phyloP scores from a whole-genome alignment of 30 jellyfish, hydroid and myxozoan genomes.

The Chrysaora quinquecirrha region DNA sequence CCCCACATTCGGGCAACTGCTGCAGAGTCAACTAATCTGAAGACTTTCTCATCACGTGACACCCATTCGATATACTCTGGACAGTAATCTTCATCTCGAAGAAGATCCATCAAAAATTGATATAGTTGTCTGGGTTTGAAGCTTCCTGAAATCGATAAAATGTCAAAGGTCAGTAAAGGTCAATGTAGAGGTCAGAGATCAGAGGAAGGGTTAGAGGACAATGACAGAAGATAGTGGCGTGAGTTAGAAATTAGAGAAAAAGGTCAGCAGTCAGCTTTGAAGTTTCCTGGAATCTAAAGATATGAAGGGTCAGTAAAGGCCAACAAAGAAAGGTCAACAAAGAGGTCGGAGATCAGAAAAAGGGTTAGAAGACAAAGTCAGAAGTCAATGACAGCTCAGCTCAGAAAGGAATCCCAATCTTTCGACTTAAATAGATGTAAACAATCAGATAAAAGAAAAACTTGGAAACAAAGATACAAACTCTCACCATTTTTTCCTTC shows the following conservation, averaged over 20 bases:
- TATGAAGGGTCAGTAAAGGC: too few species aligned
- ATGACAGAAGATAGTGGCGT: too few species aligned
- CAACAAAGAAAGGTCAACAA: too few species aligned
- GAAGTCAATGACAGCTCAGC: too few species aligned
- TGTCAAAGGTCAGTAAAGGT: background rate
- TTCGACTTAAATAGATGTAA: too few species aligned
- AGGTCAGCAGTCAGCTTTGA: too few species aligned
- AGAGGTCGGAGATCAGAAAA: too few species aligned
- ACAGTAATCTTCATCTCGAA: conserved; percentile 58
- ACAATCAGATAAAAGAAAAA: too few species aligned
- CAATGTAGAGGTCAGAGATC: background rate
- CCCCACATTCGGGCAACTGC: conserved; percentile 94
- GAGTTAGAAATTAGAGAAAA: too few species aligned
- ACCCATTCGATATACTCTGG: conserved; percentile 85
- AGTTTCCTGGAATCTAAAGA: too few species aligned
- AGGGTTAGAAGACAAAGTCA: too few species aligned
- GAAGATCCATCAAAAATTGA: conserved; percentile 78
- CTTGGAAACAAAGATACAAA: background rate
- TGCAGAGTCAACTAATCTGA: conserved; percentile 86
- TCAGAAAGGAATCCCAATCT: too few species aligned
- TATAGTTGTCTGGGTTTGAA: conserved; percentile 70
- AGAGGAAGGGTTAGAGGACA: background rate
- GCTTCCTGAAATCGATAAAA: conserved; percentile 7
- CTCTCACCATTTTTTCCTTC: conserved; percentile 49
- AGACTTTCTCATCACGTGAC: conserved; percentile 80